These are phyloP conservation scores for Cuculus canorus DNA, from an alignment of 2,797 vertebrate genomes.

Conservation along the genomic window DNA sequence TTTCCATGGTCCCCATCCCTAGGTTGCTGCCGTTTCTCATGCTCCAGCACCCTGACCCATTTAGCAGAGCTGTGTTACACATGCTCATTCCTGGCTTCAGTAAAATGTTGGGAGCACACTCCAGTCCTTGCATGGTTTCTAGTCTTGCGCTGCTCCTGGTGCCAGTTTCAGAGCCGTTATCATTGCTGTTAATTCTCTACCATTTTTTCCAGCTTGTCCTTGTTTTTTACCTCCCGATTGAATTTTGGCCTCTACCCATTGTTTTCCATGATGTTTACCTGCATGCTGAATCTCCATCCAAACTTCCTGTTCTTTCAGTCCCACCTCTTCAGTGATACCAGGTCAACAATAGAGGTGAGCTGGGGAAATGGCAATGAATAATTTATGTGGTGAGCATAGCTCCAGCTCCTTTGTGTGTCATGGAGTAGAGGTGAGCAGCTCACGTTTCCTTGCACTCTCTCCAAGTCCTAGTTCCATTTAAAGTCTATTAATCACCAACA, in stretches of 20 bases:
- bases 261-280: not conserved
- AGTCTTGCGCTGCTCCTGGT: not conserved
- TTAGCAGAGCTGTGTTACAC: rapidly evolving
- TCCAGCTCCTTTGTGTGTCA: not conserved
- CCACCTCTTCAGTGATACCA: not conserved
- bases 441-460: constrained; percentile 9
- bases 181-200: not conserved
- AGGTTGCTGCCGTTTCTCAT: not conserved
- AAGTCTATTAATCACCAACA: not conserved
- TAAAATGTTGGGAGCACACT: not conserved
- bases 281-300: not conserved
- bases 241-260: not conserved
- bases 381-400: not conserved
- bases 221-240: not conserved
- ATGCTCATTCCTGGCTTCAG: not conserved
- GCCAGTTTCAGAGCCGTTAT: not conserved
- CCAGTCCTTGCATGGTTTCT: not conserved
- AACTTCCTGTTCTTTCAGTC: not conserved
- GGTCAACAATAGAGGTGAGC: not conserved
- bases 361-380: not conserved
- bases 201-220: not conserved
- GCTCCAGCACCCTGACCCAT: not conserved
- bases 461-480: not conserved
- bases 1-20: not conserved
- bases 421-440: not conserved